phyloP scores from a whole-genome alignment of 1,140 invertebrate species.

The Melanaphis sacchari region DNA sequence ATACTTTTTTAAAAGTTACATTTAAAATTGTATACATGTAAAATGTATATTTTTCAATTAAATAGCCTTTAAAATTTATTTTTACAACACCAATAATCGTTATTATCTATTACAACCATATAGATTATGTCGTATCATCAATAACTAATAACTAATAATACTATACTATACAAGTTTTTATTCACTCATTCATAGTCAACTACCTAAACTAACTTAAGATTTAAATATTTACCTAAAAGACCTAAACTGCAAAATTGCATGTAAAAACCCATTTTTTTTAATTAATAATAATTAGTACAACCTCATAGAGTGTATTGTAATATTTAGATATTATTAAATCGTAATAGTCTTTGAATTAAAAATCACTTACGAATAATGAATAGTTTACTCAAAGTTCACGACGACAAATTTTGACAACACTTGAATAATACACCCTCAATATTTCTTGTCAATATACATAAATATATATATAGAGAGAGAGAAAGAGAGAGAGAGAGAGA shows the following conservation, averaged over 20 bases:
- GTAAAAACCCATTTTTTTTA: neutral
- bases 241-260: neutral
- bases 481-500: no score
- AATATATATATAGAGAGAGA: no score
- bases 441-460: neutral
- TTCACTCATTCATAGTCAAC: neutral
- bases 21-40: neutral
- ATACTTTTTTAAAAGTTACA: neutral
- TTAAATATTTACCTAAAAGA: neutral
- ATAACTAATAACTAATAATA: neutral
- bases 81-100: neutral
- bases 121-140: neutral
- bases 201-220: neutral
- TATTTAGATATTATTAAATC: neutral
- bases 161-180: neutral
- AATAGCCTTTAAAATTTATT: neutral
- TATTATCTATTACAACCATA: neutral
- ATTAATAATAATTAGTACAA: neutral
- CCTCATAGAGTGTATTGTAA: no score
- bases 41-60: neutral
- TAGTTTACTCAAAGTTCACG: neutral
- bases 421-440: neutral
- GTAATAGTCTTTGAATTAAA: neutral
- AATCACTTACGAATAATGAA: neutral
- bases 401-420: neutral